Percentiles rank a stretch among this genome's conserved stretches.
Conservation (phyloP, 2,113 vertebrate species). For the Emberiza fucata region DNA sequence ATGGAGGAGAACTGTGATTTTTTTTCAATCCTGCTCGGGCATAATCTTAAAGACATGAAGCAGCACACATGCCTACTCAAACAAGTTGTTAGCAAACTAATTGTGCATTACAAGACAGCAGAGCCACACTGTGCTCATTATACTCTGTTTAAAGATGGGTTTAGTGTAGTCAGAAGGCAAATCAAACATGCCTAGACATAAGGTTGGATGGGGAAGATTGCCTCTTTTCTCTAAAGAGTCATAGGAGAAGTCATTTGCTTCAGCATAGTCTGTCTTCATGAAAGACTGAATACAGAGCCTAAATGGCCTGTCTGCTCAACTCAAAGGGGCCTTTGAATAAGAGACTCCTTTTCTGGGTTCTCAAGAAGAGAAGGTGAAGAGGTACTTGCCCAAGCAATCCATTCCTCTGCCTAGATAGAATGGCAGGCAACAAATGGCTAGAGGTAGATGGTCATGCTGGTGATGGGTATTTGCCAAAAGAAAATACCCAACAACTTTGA, state of each 20-base stretch:
- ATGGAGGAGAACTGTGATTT: not conserved
- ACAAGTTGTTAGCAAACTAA: conserved; percentile 61
- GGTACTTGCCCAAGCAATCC: not conserved
- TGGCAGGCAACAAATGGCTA: not conserved
- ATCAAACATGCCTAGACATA: conserved; percentile 39
- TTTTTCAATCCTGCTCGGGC: conserved; percentile 16
- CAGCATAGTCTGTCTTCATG: not conserved
- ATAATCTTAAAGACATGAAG: conserved; percentile 51
- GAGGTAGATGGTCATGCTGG: not conserved
- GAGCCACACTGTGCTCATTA: conserved; percentile 48
- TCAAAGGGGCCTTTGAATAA: not conserved
- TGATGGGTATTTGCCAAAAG: not conserved
- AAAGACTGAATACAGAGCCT: not conserved
- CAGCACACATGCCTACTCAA: conserved; percentile 31
- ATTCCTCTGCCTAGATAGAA: not conserved
- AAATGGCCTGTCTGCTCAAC: not conserved
- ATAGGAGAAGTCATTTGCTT: conserved; percentile 1
- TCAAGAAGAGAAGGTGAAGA: not conserved
- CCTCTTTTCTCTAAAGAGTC: conserved; percentile 11
- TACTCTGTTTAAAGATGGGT: conserved; percentile 29
- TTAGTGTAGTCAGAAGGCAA: conserved; percentile 47
- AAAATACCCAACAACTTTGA: not conserved
- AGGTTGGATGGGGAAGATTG: not conserved
- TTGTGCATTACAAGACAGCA: conserved; percentile 63
- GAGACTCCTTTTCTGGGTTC: not conserved